Evolutionary conservation across 2,797 vertebrate species (phyloP), one percentile per base, ranked within the genome.

Genomic region (Pangasius larnaudii): DNA sequence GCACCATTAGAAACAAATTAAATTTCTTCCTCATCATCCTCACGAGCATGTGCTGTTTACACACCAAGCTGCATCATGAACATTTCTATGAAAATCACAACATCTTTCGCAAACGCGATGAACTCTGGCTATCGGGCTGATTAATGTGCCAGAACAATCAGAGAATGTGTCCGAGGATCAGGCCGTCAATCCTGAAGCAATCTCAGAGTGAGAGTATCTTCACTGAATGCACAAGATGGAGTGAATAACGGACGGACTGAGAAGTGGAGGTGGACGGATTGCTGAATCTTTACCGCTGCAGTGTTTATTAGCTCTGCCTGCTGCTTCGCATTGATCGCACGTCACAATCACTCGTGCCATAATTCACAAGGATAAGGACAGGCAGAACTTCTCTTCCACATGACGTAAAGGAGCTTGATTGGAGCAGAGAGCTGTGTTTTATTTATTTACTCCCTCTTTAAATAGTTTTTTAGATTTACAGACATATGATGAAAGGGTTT

Each of bases 321-420:
- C 80, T 84, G 87, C 79, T 67, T 53, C 13, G n/a, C 82, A 91
- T 89, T 19, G 87, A 90, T 88, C 61, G 71, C 18, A 33, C 53
- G 85, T 59, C 56, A 49, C 81, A 13, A 87, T 33, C 36, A 18
- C 58, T 77, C 10, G 49, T 61, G 78, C 88, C 56, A 49, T 88
- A 89, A 82, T 65, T 85, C 80, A 86, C 3, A 84, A 56, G n/a
- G 33, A 63, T 39, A 18, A 10, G 27, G 51, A 72, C 80, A 46
- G 53, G 16, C 69, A 2, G 0, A 39, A 14, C 6, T 56, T 61
- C 30, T 84, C 36, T 78, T n/a, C 24, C 18, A 42, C 42, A n/a
- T 33, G 22, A 27, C 63, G 42, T 56, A 11, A 56, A 78, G 30
- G 53, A 27, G 56, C 36, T 18, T 27, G 56, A 61, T 61, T 81